Conservation (phyloP, 2,888 invertebrate genomes). For the Drosophila pseudotalamancana region DNA sequence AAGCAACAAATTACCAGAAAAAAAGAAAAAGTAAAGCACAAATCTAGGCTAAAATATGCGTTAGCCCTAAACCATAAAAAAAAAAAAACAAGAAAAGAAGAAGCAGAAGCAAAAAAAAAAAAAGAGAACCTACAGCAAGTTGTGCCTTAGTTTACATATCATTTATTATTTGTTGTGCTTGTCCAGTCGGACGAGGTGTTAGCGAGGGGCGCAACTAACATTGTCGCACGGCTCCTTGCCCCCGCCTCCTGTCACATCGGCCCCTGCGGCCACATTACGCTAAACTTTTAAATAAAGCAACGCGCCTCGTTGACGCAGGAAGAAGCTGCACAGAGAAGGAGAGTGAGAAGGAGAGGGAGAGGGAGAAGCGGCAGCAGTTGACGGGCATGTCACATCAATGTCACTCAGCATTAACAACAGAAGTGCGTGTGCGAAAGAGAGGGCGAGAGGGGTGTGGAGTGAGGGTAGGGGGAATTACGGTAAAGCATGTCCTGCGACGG, state of each 20-base stretch:
- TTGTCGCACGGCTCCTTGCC: conserved; percentile 47
- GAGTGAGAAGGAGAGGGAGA: too few species aligned
- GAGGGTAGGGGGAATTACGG: conserved; percentile 21
- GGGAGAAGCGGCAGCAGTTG: conserved; percentile 41
- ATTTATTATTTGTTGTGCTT: conserved; percentile 68
- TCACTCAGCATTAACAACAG: conserved; percentile 77
- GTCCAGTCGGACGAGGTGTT: conserved; percentile 57
- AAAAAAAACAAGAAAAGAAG: background rate
- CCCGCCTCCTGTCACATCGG: background rate
- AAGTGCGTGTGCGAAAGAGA: conserved; percentile 19
- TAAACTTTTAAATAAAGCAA: conserved; percentile 75
- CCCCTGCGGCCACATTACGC: conserved; percentile 59
- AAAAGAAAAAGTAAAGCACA: conserved; percentile 16
- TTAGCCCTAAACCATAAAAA: conserved; percentile 11
- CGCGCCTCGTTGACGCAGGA: conserved; percentile 26
- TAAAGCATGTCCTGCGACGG: conserved; percentile 62
- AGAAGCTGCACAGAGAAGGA: conserved; percentile 21
- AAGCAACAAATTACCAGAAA: conserved; percentile 41
- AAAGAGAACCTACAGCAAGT: conserved; percentile 53
- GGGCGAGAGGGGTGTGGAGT: background rate
- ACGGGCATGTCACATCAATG: conserved; percentile 80
- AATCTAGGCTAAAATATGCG: conserved; percentile 42
- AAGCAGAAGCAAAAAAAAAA: background rate
- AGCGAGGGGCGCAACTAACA: conserved; percentile 44
- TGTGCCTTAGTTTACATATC: conserved; percentile 74